Conservation (phyloP, 2,888 invertebrate species). For the Theristus sp. region DNA sequence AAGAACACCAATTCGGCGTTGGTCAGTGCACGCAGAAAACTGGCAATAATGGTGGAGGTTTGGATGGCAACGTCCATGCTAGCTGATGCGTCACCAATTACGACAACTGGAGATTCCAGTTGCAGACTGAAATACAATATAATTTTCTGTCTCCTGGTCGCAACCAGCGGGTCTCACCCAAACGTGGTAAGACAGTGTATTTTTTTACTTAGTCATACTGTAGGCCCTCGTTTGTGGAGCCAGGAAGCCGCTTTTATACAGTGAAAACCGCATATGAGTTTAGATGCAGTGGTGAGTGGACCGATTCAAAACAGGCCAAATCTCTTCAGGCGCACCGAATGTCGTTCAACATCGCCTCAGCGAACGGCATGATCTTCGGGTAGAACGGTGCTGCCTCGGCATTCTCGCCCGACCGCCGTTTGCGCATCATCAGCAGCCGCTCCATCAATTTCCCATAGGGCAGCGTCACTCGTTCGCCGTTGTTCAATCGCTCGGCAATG, state of each 20-base stretch:
- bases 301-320: too few species aligned
- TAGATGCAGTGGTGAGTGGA: too few species aligned
- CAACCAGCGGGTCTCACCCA: too few species aligned
- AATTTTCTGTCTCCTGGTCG: background rate
- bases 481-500: slow-evolving; percentile 18
- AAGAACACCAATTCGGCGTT: slow-evolving; percentile 31
- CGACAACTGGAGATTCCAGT: slow-evolving; percentile 29
- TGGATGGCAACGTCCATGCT: slow-evolving; percentile 32
- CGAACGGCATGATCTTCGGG: slow-evolving; percentile 17
- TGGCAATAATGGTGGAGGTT: slow-evolving; percentile 31
- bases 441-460: slow-evolving; percentile 31
- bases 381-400: slow-evolving; percentile 17
- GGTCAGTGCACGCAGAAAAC: slow-evolving; percentile 28
- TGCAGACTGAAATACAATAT: slow-evolving; percentile 15
- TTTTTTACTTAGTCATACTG: too few species aligned
- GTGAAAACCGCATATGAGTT: too few species aligned
- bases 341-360: slow-evolving; percentile 20
- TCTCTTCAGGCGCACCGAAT: slow-evolving; percentile 17
- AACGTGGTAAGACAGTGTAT: too few species aligned
- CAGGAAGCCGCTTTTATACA: too few species aligned
- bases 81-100: slow-evolving; percentile 31
- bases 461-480: slow-evolving; percentile 21
- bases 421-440: slow-evolving; percentile 22
- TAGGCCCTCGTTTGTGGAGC: too few species aligned
- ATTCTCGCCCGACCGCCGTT: background rate